These are phyloP conservation scores for Dipodomys merriami DNA, from an alignment of 2,113 vertebrate species.

Conservation along the genomic window DNA sequence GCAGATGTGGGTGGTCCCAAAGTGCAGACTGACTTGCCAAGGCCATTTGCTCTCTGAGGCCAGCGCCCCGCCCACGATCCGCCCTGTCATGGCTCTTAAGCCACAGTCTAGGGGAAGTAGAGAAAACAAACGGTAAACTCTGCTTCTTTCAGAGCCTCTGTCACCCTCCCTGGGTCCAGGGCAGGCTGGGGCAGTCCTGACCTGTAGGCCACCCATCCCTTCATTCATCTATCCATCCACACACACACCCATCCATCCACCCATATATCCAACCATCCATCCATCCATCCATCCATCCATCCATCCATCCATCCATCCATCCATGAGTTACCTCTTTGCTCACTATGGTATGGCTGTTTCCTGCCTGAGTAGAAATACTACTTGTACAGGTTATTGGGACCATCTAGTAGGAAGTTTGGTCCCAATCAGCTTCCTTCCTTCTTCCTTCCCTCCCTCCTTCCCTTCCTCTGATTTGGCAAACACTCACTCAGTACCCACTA, in stretches of 20 bases:
- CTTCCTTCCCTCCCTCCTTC: not conserved
- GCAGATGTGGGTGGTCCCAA: conserved; percentile 87
- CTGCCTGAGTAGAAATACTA: not conserved
- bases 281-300: not conserved
- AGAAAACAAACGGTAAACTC: not conserved
- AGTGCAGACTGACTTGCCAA: conserved; percentile 95
- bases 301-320: too few species aligned
- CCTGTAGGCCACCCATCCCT: not conserved
- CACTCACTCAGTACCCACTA: not conserved
- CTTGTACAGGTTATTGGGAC: not conserved
- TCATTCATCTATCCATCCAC: too few species aligned
- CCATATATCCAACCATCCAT: too few species aligned
- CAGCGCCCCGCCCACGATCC: conserved; percentile 91
- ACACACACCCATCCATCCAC: too few species aligned
- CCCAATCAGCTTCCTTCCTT: not conserved
- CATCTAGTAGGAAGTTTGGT: not conserved
- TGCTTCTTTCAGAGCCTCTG: not conserved
- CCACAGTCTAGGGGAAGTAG: conserved; percentile 89
- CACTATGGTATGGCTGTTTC: not conserved
- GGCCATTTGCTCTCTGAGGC: conserved; percentile 90
- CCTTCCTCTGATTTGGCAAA: not conserved
- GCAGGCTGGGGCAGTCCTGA: not conserved
- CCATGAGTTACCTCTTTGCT: not conserved
- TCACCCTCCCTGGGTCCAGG: not conserved
- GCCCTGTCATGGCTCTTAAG: conserved; percentile 82